These are phyloP conservation scores for Noctuana brunneofusca DNA, from an alignment of 2,888 invertebrate species.

Conservation along the genomic window DNA sequence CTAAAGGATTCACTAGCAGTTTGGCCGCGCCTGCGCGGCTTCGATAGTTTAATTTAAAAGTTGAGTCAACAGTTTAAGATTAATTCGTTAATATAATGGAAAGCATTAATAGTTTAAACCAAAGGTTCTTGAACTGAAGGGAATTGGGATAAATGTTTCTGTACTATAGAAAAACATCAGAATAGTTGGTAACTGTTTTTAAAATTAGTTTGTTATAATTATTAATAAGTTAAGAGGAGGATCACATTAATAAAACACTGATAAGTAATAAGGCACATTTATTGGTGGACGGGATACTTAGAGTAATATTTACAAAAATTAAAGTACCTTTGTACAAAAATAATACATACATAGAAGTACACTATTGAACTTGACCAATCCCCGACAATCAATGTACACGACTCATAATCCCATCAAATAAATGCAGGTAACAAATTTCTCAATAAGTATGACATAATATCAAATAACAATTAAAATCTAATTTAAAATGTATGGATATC, in stretches of 20 bases:
- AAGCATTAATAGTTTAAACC: no score
- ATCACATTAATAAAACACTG: neutral
- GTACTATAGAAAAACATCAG: no score
- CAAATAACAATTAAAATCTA: constrained; percentile 26
- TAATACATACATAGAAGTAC: constrained; percentile 10
- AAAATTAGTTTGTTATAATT: no score
- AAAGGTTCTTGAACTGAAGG: no score
- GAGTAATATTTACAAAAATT: constrained; percentile 42
- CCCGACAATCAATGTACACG: neutral
- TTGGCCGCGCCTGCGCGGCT: no score
- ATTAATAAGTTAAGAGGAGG: neutral
- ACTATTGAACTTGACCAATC: neutral
- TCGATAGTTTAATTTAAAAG: no score
- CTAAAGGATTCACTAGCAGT: no score
- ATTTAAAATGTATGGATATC: constrained; percentile 9
- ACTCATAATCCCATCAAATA: constrained; percentile 26
- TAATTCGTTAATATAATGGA: no score
- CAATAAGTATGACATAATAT: constrained; percentile 13
- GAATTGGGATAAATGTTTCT: no score
- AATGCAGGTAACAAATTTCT: constrained; percentile 28
- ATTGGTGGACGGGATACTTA: constrained; percentile 56
- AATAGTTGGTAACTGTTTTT: no score
- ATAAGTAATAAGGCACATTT: constrained; percentile 51
- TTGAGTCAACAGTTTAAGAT: no score
- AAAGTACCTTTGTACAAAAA: constrained; percentile 26